Conservation (phyloP, 2,888 invertebrate species). For the Heliconius ethilla region DNA sequence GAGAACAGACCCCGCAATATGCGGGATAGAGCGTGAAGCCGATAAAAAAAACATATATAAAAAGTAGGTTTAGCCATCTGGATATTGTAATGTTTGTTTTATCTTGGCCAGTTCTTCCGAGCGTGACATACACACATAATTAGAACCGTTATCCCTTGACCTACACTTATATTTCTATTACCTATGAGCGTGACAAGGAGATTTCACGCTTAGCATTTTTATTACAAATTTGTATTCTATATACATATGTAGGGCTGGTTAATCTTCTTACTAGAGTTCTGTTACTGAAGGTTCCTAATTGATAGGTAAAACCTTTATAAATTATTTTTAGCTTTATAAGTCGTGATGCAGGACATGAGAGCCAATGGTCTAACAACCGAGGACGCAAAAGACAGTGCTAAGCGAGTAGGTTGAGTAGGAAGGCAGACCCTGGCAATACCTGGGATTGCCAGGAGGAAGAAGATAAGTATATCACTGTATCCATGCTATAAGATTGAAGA, state of each 20-base stretch:
- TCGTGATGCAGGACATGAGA: too few relatives aligned
- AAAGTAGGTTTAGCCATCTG: neutral
- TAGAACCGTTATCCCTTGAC: conserved; percentile 36
- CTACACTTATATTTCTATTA: conserved; percentile 28
- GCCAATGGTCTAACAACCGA: too few relatives aligned
- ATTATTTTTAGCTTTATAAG: neutral
- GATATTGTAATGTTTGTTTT: conserved; percentile 9
- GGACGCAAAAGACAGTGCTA: too few relatives aligned
- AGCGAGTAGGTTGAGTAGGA: too few relatives aligned
- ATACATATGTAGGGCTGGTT: neutral
- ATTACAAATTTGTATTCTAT: conserved; percentile 27
- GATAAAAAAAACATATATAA: neutral
- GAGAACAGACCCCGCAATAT: too few relatives aligned
- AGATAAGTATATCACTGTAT: too few relatives aligned
- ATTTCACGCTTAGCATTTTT: conserved; percentile 28
- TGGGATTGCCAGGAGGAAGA: too few relatives aligned
- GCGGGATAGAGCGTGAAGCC: too few relatives aligned
- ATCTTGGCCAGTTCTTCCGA: neutral
- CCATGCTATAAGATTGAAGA: too few relatives aligned
- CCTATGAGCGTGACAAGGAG: conserved; percentile 27
- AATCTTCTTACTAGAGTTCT: conserved; percentile 6
- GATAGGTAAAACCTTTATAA: neutral
- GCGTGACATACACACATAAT: conserved; percentile 27
- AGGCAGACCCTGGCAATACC: too few relatives aligned
- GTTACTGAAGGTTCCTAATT: neutral